phyloP scores from a whole-genome alignment of 2,113 vertebrate genomes.

The Axis porcinus region DNA sequence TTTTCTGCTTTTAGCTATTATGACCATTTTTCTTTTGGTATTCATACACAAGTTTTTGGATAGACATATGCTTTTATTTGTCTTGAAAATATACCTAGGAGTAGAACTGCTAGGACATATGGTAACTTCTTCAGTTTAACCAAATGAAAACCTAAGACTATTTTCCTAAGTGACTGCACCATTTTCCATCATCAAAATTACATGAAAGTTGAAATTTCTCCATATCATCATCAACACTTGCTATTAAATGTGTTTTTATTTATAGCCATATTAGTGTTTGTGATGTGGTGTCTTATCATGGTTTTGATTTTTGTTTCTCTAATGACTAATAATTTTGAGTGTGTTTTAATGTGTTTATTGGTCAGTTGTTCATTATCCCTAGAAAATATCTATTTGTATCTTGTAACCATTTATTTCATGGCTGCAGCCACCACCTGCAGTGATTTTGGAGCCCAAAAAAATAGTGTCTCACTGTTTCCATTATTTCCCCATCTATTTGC shows the following conservation, averaged over 20 bases:
- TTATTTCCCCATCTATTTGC: neutral
- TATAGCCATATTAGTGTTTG: neutral
- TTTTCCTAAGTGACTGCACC: neutral
- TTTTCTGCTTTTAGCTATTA: neutral
- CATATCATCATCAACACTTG: neutral
- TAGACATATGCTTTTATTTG: neutral
- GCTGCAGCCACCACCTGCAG: neutral
- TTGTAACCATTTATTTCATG: neutral
- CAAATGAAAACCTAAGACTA: neutral
- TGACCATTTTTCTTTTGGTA: neutral
- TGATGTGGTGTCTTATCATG: neutral
- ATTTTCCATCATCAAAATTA: neutral
- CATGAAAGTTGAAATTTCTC: neutral
- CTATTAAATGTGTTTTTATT: neutral
- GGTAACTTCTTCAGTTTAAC: neutral
- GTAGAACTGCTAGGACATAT: neutral
- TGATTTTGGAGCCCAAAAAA: accelerated
- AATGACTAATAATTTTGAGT: neutral
- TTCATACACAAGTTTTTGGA: neutral
- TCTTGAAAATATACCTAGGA: neutral
- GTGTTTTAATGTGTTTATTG: neutral
- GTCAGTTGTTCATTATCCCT: neutral
- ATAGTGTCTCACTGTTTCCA: neutral
- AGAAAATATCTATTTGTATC: neutral
- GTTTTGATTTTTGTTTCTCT: neutral